phyloP scores from a whole-genome alignment of 2,888 invertebrate species.

The Vandiemenella viatica region DNA sequence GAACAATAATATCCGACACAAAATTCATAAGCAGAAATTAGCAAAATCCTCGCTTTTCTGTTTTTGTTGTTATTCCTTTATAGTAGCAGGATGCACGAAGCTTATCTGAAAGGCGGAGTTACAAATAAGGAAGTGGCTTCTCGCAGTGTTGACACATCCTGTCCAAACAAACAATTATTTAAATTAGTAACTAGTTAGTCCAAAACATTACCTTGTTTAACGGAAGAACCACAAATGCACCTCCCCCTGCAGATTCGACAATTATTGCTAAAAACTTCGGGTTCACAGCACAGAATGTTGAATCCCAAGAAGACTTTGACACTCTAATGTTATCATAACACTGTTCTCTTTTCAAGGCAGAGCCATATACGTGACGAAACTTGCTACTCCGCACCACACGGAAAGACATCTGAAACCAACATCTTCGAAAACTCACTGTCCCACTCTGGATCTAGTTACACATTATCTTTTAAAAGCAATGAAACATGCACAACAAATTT shows the following conservation, averaged over 20 bases:
- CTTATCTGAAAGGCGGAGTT: too few species aligned
- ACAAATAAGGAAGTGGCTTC: too few species aligned
- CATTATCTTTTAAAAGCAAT: neutral
- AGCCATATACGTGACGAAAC: constrained; percentile 92
- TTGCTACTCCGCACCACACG: constrained; percentile 93
- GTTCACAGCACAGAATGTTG: constrained; percentile 95
- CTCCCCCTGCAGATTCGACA: constrained; percentile 91
- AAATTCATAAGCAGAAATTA: too few species aligned
- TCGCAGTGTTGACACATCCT: too few species aligned
- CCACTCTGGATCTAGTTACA: too few species aligned
- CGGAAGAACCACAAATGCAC: constrained; percentile 88
- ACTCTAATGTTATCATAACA: constrained; percentile 96
- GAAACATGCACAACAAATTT: neutral
- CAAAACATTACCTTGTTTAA: constrained; percentile 84
- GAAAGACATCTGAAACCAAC: constrained; percentile 72
- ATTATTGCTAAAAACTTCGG: constrained; percentile 95
- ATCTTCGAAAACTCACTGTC: too few species aligned
- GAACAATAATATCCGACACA: too few species aligned
- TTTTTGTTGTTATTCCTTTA: too few species aligned
- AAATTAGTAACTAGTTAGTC: too few species aligned
- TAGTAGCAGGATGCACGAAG: too few species aligned
- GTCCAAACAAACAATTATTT: too few species aligned
- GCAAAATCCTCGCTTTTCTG: too few species aligned
- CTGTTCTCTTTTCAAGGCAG: constrained; percentile 83
- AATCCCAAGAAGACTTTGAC: constrained; percentile 96